Evolutionary conservation across 2,113 vertebrate genomes (phyloP).

Genomic region (Fregata magnificens): DNA sequence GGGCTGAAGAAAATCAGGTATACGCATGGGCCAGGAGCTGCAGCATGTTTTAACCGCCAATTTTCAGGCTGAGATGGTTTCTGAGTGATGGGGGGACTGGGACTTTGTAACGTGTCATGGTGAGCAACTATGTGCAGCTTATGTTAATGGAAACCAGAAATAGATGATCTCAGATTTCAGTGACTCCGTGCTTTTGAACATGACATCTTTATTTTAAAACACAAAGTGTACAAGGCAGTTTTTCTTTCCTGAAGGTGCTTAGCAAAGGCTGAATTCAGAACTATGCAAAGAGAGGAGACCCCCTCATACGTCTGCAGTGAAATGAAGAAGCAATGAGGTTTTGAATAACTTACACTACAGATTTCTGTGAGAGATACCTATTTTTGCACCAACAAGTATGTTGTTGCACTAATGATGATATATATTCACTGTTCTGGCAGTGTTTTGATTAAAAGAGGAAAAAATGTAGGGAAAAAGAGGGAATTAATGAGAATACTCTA

Average conservation of each 20-base stretch:
- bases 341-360: background rate
- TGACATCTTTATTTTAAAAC: slow-evolving; percentile 19
- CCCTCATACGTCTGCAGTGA: background rate
- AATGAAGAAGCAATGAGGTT: background rate
- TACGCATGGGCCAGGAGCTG: background rate
- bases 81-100: background rate
- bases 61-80: background rate
- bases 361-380: background rate
- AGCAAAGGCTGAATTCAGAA: background rate
- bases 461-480: background rate
- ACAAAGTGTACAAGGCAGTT: background rate
- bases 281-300: background rate
- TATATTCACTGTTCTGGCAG: background rate
- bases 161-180: background rate
- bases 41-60: background rate
- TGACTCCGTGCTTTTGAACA: background rate
- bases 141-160: background rate
- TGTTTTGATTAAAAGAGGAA: background rate
- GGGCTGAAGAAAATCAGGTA: background rate
- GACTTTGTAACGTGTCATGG: background rate
- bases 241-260: background rate
- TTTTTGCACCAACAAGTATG: background rate
- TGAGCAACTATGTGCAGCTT: background rate
- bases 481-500: background rate
- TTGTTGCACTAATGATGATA: background rate